Conservation (phyloP, 92 coral and sea anemone genomes). For the Epizoanthus ramosus region DNA sequence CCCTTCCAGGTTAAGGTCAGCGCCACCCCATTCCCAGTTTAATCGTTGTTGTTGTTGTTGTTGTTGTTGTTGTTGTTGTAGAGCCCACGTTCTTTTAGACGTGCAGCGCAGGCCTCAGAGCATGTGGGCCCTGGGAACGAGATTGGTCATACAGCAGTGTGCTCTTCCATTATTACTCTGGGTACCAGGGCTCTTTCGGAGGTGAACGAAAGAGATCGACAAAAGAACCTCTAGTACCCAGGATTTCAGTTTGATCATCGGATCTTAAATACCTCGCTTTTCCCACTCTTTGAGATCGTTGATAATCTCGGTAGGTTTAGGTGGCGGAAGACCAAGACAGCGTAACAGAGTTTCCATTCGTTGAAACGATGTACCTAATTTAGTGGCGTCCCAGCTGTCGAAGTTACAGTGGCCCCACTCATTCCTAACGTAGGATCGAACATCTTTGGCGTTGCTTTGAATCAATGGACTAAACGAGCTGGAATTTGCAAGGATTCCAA, state of each 20-base stretch:
- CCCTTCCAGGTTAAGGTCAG: too few species aligned
- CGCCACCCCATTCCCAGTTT: too few species aligned
- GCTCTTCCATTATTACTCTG: background rate
- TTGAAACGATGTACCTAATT: constrained; percentile 59
- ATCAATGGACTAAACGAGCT: constrained; percentile 52
- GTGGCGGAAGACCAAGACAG: constrained; percentile 51
- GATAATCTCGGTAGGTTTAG: constrained; percentile 51
- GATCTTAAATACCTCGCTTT: constrained; percentile 59
- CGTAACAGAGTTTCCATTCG: constrained; percentile 71
- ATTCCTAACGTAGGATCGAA: constrained; percentile 72
- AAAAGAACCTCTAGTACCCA: background rate
- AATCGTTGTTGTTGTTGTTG: too few species aligned
- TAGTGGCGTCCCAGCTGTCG: constrained; percentile 56
- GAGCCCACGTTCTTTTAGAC: too few species aligned
- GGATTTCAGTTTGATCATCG: background rate
- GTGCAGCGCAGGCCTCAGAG: too few species aligned
- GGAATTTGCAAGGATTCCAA: constrained; percentile 67
- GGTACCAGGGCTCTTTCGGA: too few species aligned
- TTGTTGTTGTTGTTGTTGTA: too few species aligned
- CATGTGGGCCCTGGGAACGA: too few species aligned
- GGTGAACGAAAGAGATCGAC: too few species aligned
- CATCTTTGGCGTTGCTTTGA: constrained; percentile 65
- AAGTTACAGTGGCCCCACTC: constrained; percentile 93
- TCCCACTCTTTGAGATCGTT: constrained; percentile 73
- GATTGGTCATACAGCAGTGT: too few species aligned